phyloP scores from a whole-genome alignment of 2,797 vertebrate genomes.

The Liasis olivaceus region DNA sequence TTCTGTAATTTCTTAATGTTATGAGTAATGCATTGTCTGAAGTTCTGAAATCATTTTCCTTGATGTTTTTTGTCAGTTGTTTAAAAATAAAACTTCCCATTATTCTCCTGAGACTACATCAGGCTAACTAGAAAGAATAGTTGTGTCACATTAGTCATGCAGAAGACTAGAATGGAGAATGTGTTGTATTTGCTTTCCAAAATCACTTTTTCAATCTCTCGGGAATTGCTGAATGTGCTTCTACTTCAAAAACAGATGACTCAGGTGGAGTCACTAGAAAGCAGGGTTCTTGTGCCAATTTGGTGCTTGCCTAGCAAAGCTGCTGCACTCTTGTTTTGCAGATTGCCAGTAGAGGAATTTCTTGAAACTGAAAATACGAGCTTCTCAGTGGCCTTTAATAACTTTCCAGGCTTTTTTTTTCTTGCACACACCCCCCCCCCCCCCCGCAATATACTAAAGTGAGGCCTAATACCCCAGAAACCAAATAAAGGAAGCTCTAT shows the following conservation, averaged over 20 bases:
- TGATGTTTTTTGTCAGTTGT: constrained; percentile 49
- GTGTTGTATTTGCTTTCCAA: constrained; percentile 60
- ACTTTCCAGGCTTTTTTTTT: not conserved
- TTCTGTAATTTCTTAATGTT: constrained; percentile 58
- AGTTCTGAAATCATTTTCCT: constrained; percentile 45
- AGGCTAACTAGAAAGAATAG: constrained; percentile 56
- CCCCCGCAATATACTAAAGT: not conserved
- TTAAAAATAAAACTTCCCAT: constrained; percentile 69
- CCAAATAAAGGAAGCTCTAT: not conserved
- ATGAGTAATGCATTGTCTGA: constrained; percentile 57
- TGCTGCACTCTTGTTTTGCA: not conserved
- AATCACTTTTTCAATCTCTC: constrained; percentile 37
- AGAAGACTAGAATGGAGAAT: constrained; percentile 53
- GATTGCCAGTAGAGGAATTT: not conserved
- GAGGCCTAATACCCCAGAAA: not conserved
- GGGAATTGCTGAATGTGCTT: constrained; percentile 15
- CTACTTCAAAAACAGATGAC: not conserved
- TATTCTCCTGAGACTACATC: constrained; percentile 56
- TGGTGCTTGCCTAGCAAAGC: not conserved
- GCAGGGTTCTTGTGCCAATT: constrained; percentile 3
- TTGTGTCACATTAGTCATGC: constrained; percentile 59
- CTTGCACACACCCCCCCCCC: not conserved
- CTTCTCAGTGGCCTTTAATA: not conserved
- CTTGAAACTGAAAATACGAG: constrained; percentile 5
- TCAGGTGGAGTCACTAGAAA: constrained; percentile 20